phyloP scores from a whole-genome alignment of 2,888 invertebrate species.

The Patella ulyssiponensis region DNA sequence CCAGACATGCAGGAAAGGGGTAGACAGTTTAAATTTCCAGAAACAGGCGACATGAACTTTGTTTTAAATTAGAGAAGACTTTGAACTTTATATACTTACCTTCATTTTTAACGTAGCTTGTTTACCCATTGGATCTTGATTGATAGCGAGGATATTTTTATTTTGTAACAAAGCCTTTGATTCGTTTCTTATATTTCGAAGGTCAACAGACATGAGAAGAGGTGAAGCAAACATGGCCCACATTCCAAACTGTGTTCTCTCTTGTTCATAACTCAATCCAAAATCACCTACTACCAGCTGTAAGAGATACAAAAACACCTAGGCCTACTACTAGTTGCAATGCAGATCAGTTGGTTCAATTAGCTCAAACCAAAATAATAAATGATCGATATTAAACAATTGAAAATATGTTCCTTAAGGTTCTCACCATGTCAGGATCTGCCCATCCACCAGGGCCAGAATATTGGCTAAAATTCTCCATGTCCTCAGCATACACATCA shows the following conservation, averaged over 20 bases:
- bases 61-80: too few species aligned
- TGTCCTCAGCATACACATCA: conserved; percentile 94
- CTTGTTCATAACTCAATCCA: conserved; percentile 92
- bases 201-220: conserved; percentile 93
- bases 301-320: conserved; percentile 44
- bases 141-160: conserved; percentile 90
- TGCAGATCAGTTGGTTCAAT: too few species aligned
- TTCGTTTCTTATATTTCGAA: conserved; percentile 88
- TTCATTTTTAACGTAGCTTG: conserved; percentile 83
- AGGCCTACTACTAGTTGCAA: too few species aligned
- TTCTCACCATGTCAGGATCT: conserved; percentile 91
- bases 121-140: conserved; percentile 92
- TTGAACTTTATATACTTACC: conserved; percentile 27
- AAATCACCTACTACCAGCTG: conserved; percentile 94
- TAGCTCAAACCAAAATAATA: too few species aligned
- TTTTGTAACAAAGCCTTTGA: conserved; percentile 93
- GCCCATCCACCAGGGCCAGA: conserved; percentile 97
- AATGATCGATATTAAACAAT: too few species aligned
- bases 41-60: too few species aligned
- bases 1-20: too few species aligned
- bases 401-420: too few species aligned
- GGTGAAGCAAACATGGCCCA: conserved; percentile 96
- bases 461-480: conserved; percentile 88
- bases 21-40: too few species aligned
- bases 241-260: conserved; percentile 94